Evolutionary conservation across 2,113 vertebrate genomes (phyloP).

Genomic region (Speoplatyrhinus poulsoni): DNA sequence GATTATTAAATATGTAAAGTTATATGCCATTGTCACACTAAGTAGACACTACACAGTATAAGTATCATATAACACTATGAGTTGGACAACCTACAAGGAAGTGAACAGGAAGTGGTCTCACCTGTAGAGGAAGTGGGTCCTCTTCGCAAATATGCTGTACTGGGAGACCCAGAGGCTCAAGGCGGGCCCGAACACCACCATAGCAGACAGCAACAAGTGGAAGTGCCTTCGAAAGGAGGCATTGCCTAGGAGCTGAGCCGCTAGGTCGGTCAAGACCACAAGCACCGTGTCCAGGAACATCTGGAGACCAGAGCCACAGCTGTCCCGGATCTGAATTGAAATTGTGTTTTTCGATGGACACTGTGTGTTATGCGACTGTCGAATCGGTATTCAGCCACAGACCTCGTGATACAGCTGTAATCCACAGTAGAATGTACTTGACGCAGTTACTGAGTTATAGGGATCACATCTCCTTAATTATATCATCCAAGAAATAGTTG

Average conservation of each 20-base stretch:
- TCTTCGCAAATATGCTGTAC: conserved; percentile 84
- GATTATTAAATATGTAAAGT: too few species aligned
- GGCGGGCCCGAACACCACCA: conserved; percentile 83
- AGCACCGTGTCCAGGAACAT: conserved; percentile 78
- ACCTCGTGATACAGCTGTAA: conserved; percentile 20
- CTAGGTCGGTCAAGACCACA: conserved; percentile 83
- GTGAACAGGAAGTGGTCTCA: conserved; percentile 62
- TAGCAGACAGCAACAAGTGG: conserved; percentile 81
- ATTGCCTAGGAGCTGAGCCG: conserved; percentile 78
- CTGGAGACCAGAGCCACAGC: conserved; percentile 20
- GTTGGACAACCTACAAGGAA: not conserved
- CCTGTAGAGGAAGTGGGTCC: conserved; percentile 88
- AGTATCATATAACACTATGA: not conserved
- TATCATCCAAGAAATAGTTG: not conserved
- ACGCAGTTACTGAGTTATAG: conserved; percentile 3
- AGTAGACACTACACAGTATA: not conserved
- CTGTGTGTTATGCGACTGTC: conserved; percentile 2
- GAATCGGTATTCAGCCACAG: conserved; percentile 16
- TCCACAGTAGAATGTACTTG: conserved; percentile 29
- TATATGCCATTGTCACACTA: not conserved
- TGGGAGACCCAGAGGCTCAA: conserved; percentile 86
- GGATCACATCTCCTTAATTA: conserved; percentile 1
- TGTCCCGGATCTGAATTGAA: not conserved
- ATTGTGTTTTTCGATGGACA: not conserved
- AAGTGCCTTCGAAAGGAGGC: conserved; percentile 81